Conservation (phyloP, 1,140 invertebrate species). For the Drosophila setifemur region DNA sequence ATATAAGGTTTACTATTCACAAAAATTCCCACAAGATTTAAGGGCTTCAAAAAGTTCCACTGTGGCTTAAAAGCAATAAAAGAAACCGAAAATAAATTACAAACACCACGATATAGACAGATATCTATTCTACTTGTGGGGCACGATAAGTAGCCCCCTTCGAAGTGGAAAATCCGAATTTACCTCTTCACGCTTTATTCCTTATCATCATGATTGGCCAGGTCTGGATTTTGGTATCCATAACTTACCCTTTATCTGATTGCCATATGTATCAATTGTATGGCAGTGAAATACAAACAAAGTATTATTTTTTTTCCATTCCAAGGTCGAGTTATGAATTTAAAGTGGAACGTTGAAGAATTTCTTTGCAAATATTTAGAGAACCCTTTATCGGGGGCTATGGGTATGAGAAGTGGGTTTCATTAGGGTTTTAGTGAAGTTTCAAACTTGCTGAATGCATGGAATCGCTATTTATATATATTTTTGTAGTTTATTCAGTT, state of each 20-base stretch:
- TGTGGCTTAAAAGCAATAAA: background rate
- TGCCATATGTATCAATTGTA: slow-evolving; percentile 9
- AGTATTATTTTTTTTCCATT: background rate
- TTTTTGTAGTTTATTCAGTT: too few species aligned
- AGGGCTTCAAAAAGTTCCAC: background rate
- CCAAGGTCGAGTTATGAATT: slow-evolving; percentile 3
- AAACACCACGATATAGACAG: background rate
- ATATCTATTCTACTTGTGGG: background rate
- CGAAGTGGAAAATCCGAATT: background rate
- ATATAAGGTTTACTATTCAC: too few species aligned
- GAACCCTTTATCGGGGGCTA: background rate
- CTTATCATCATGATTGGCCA: slow-evolving; percentile 1
- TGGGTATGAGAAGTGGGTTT: too few species aligned
- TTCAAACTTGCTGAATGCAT: too few species aligned
- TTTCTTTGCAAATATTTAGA: background rate
- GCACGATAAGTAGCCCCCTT: background rate
- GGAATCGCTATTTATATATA: too few species aligned
- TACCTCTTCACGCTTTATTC: background rate
- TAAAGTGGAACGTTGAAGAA: background rate
- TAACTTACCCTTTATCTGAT: slow-evolving; percentile 1
- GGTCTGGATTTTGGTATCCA: slow-evolving; percentile 4
- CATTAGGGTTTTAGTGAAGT: too few species aligned
- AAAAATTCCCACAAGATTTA: too few species aligned
- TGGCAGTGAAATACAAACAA: too few species aligned
- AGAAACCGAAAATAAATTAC: background rate